Evolutionary conservation across 2,113 vertebrate species (phyloP).

Genomic region (Seriola aureovittata): DNA sequence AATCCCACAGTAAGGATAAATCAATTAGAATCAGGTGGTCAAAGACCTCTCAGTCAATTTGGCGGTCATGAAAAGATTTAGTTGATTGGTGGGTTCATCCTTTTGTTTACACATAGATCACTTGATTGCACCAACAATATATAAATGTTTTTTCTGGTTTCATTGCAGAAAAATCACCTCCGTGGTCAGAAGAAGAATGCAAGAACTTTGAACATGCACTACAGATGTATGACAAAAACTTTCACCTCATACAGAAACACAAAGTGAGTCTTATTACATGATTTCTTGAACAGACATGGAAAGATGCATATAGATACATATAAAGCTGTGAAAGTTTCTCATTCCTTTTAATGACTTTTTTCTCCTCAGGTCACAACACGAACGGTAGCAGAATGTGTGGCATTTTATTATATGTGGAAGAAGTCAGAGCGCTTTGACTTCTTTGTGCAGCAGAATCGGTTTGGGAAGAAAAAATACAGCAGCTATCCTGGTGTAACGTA

Average conservation of each 20-base stretch:
- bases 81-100: not conserved
- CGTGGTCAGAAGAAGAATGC: constrained; percentile 99
- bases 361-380: constrained; percentile 90
- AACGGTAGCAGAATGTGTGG: constrained; percentile 96
- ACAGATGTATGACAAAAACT: constrained; percentile 97
- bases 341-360: not conserved
- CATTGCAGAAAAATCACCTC: constrained; percentile 89
- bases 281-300: not conserved
- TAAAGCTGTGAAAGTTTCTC: not conserved
- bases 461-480: constrained; percentile 97
- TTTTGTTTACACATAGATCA: not conserved
- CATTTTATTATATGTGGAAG: constrained; percentile 99
- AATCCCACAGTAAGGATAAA: no score
- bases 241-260: constrained; percentile 98
- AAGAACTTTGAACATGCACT: constrained; percentile 97
- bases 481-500: constrained; percentile 98
- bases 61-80: no score
- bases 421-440: constrained; percentile 98
- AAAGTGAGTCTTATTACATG: constrained; percentile 86
- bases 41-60: no score
- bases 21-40: no score
- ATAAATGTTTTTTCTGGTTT: not conserved
- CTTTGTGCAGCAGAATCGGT: constrained; percentile 97
- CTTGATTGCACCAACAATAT: not conserved
- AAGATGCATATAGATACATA: not conserved